Conservation (phyloP, 2,888 invertebrate species). For the Habroteleia sp. region DNA sequence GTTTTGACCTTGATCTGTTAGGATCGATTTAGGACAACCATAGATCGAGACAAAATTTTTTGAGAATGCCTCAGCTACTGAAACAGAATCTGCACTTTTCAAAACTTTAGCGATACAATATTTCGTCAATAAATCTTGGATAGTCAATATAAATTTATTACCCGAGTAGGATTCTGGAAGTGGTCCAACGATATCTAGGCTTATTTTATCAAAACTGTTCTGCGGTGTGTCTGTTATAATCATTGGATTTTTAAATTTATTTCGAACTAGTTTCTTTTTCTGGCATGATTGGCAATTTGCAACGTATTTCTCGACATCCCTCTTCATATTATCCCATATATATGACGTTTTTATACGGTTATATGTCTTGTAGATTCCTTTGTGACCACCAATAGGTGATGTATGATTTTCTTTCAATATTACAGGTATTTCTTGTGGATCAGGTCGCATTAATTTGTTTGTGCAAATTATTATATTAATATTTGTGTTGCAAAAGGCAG, state of each 20-base stretch:
- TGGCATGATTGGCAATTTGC: neutral
- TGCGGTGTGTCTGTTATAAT: neutral
- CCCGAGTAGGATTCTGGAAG: conserved; percentile 1
- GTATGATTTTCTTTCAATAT: neutral
- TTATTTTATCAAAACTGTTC: neutral
- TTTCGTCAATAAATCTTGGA: neutral
- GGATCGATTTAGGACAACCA: no score
- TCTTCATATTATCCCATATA: neutral
- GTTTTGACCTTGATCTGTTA: no score
- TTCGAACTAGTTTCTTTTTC: neutral
- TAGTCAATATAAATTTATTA: neutral
- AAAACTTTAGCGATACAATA: neutral
- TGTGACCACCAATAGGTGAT: neutral
- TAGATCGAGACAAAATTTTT: no score
- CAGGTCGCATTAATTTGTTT: no score
- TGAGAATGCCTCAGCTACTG: no score
- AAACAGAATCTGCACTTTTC: no score
- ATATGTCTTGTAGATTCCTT: neutral
- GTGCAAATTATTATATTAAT: no score
- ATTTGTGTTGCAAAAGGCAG: no score
- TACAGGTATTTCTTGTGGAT: neutral
- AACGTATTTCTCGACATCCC: neutral
- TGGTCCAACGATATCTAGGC: neutral
- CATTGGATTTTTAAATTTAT: neutral
- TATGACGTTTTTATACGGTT: neutral